Conservation (phyloP, 2,797 vertebrate species). For the Falco rusticolus region DNA sequence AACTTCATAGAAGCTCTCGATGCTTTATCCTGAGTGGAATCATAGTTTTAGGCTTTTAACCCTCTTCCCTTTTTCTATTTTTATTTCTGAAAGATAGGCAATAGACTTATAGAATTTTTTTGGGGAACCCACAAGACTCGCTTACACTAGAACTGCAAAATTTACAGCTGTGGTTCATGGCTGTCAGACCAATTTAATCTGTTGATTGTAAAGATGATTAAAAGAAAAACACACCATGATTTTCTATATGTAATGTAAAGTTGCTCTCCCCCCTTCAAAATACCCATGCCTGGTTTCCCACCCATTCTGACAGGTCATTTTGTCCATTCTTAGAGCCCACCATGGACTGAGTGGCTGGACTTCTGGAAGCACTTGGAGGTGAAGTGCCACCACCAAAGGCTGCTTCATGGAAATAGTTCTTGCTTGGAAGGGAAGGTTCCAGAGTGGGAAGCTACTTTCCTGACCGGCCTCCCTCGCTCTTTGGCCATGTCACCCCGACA, state of each 20-base stretch:
- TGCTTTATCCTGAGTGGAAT: conserved; percentile 7
- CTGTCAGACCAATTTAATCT: background rate
- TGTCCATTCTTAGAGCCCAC: fast-evolving
- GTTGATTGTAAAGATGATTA: background rate
- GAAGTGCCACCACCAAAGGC: fast-evolving
- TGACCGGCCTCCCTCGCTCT: fast-evolving
- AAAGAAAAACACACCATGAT: fast-evolving
- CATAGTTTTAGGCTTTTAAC: background rate
- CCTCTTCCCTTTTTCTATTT: background rate
- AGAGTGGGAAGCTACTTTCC: fast-evolving
- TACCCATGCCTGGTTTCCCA: fast-evolving
- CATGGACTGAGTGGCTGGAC: fast-evolving
- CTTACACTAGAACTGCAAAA: background rate
- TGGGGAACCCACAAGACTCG: background rate
- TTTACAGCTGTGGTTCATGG: fast-evolving
- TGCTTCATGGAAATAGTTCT: fast-evolving
- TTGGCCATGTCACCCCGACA: fast-evolving
- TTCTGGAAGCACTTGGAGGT: fast-evolving
- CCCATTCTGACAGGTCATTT: fast-evolving
- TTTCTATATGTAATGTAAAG: background rate
- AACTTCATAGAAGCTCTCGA: conserved; percentile 34
- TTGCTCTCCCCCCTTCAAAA: background rate
- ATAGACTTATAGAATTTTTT: background rate
- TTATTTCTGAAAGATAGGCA: background rate
- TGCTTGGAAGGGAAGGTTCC: background rate